Evolutionary conservation across 2,113 vertebrate species (phyloP).

Genomic region (Danionella cerebrum): DNA sequence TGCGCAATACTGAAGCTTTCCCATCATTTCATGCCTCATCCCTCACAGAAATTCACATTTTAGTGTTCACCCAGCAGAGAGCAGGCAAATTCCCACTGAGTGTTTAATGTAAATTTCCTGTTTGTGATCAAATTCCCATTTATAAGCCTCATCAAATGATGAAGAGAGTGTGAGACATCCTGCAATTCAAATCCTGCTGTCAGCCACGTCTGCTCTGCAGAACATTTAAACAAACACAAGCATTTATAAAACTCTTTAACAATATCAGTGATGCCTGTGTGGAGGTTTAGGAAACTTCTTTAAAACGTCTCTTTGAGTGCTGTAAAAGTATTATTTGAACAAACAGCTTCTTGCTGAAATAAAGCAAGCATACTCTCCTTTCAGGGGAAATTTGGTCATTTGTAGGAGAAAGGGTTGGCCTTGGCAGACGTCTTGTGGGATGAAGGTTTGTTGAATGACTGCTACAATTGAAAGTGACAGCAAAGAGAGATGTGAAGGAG

Average conservation of each 20-base stretch:
- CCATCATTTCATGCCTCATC: conserved; percentile 10
- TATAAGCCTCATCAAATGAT: conserved; percentile 43
- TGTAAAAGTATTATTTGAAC: no score
- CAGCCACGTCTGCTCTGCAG: conserved; percentile 40
- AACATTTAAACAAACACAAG: no score
- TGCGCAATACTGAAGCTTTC: background rate
- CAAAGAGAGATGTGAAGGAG: background rate
- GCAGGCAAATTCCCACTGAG: conserved; percentile 45
- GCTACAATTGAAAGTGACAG: conserved; percentile 31
- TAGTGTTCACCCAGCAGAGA: background rate
- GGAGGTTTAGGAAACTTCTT: no score
- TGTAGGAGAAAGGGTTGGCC: background rate
- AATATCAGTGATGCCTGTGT: no score
- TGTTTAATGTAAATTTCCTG: conserved; percentile 53
- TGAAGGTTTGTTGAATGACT: conserved; percentile 27
- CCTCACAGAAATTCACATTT: background rate
- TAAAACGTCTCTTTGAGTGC: no score
- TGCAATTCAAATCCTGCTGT: conserved; percentile 56
- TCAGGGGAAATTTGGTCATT: background rate
- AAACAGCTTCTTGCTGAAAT: no score
- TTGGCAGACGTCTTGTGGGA: background rate
- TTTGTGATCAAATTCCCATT: conserved; percentile 44
- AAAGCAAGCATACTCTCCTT: background rate
- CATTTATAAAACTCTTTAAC: no score
- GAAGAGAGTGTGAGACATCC: conserved; percentile 3